Evolutionary conservation across 1,140 invertebrate species (phyloP).

Genomic region (Monochamus saltuarius): DNA sequence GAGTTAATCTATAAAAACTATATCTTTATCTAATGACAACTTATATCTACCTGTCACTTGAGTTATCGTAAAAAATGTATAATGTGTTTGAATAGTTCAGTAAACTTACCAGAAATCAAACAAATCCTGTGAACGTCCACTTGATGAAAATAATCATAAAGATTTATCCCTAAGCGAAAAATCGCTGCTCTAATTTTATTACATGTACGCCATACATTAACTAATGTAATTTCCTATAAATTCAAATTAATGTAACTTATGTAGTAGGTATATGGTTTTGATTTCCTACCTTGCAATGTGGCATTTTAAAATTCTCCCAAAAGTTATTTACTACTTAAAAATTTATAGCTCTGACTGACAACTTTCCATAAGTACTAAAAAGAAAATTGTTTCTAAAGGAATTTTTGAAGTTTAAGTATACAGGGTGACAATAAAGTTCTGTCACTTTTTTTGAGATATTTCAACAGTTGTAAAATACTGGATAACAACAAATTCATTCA

Average conservation of each 20-base stretch:
- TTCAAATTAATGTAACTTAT: not conserved
- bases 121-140: slow-evolving; percentile 65
- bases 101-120: slow-evolving; percentile 65
- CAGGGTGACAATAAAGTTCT: no score
- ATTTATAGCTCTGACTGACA: not conserved
- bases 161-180: slow-evolving; percentile 66
- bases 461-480: no score
- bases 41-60: no score
- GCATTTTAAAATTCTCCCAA: slow-evolving; percentile 10
- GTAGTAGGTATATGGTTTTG: no score
- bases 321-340: no score
- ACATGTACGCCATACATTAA: slow-evolving; percentile 69
- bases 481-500: no score
- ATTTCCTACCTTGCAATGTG: slow-evolving; percentile 28
- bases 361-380: slow-evolving; percentile 1
- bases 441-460: no score
- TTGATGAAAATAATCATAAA: slow-evolving; percentile 66
- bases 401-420: no score
- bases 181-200: slow-evolving; percentile 72
- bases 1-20: no score
- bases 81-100: not conserved
- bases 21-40: no score
- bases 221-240: slow-evolving; percentile 49
- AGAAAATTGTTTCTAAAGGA: no score
- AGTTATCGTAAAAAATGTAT: no score